phyloP scores from a whole-genome alignment of 2,797 vertebrate genomes.

The Intellagama lesueurii region DNA sequence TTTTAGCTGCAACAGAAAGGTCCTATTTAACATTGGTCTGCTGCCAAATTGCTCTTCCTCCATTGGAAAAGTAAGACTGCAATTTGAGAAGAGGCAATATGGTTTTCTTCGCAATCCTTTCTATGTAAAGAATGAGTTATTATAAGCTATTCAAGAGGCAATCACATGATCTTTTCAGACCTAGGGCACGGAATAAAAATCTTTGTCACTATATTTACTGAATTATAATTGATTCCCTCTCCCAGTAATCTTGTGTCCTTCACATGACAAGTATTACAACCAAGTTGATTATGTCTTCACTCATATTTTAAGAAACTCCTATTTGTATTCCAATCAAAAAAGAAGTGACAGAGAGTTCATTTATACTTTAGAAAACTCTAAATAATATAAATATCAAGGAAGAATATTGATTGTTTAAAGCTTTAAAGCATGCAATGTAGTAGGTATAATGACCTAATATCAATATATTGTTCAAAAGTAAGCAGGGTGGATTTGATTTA shows the following conservation, averaged over 20 bases:
- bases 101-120: conserved; percentile 35
- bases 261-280: not conserved
- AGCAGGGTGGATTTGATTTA: too few relatives aligned
- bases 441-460: not conserved
- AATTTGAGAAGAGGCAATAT: not conserved
- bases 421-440: not conserved
- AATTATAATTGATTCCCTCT: conserved; percentile 9
- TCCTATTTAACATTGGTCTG: not conserved
- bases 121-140: not conserved
- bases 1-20: not conserved
- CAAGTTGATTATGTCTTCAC: conserved; percentile 15
- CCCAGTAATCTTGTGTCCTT: not conserved
- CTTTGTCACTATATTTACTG: conserved; percentile 24
- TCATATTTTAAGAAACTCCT: conserved; percentile 7
- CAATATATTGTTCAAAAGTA: not conserved
- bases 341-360: not conserved
- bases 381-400: not conserved
- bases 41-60: not conserved
- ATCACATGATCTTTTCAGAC: not conserved
- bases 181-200: conserved; percentile 21
- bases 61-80: not conserved
- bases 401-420: not conserved
- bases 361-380: not conserved
- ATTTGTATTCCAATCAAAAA: not conserved
- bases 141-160: conserved; percentile 16